Base-by-base conservation (phyloP, 2,797 vertebrate genomes). In the Sebastes minor region DNA sequence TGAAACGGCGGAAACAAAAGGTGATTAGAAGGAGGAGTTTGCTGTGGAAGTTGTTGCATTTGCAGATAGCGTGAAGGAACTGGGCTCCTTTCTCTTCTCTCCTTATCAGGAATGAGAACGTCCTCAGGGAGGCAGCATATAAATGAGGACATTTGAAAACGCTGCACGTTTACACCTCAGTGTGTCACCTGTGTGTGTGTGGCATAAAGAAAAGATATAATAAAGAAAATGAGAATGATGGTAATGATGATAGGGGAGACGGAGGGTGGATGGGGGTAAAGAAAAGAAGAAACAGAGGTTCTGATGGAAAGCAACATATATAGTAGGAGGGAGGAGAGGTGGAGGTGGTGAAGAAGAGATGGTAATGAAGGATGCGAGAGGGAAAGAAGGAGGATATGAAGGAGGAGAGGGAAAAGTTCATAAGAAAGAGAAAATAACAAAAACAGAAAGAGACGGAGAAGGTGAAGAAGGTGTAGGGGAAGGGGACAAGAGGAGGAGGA, bases 141-240 rank as follows among this genome's bases (percentile, higher is more conserved):
- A 64, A 80, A 87, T 78, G 63, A 87, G 67, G 76, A 70, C 30
- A 75, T 82, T 49, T 69, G 56, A 64, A 86, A 76, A 73, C 22
- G 2, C 38, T 33, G 22, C 80, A 81, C 46, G 64, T 69, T 70
- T 33, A 27, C 49, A n/a, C 72, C 52, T 60, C 77, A 35, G 42
- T 75, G 65, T 76, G 60, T 71, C 78, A 60, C 73, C 52, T 75
- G 63, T 61, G 62, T 38, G 63, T n/a, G 68, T 22, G 11, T 8
- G 64, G 22, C 28, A 14, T 7, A 42, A 38, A 42, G 73, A 10
- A 27, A 25, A 49, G 14, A 64, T 35, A 25, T 57, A 60, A 60
- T 68, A 23, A 53, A 56, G 67, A 61, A 71, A 74, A 83, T 35
- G 52, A 60, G 18, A 20, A n/a, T 60, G 56, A 63, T 55, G 14